Conservation (phyloP, 2,888 invertebrate genomes). For the Eristalis intricaria region DNA sequence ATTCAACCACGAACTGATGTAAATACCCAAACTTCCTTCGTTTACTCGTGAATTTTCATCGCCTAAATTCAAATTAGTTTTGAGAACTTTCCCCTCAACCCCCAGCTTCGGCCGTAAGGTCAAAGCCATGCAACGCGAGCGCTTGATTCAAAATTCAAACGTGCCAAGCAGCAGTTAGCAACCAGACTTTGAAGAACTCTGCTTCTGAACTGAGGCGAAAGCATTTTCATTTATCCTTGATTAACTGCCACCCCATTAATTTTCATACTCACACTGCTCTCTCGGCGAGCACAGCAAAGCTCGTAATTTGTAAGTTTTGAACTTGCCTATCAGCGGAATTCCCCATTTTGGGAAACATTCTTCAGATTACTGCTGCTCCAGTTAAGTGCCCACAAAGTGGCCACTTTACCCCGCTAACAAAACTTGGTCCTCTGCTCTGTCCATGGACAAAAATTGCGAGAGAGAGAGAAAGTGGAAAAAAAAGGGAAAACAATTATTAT, state of each 20-base stretch:
- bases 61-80: conserved; percentile 2
- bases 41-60: neutral
- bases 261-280: neutral
- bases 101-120: neutral
- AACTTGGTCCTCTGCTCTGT: neutral
- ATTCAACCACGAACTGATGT: neutral
- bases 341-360: conserved; percentile 29
- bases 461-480: conserved; percentile 2
- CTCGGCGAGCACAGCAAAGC: neutral
- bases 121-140: neutral
- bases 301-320: conserved; percentile 40
- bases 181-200: neutral
- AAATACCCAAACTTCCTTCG: neutral
- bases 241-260: conserved; percentile 41
- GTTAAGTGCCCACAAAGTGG: conserved; percentile 25
- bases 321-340: conserved; percentile 41
- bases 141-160: neutral
- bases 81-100: neutral
- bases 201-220: neutral
- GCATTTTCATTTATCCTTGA: conserved; percentile 23
- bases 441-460: neutral
- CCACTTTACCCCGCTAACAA: neutral
- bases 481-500: conserved; percentile 38
- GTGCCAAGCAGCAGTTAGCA: neutral
- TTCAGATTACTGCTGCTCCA: conserved; percentile 33